Evolutionary conservation across 2,113 vertebrate species (phyloP).

Genomic region (Chaetodon trifascialis): DNA sequence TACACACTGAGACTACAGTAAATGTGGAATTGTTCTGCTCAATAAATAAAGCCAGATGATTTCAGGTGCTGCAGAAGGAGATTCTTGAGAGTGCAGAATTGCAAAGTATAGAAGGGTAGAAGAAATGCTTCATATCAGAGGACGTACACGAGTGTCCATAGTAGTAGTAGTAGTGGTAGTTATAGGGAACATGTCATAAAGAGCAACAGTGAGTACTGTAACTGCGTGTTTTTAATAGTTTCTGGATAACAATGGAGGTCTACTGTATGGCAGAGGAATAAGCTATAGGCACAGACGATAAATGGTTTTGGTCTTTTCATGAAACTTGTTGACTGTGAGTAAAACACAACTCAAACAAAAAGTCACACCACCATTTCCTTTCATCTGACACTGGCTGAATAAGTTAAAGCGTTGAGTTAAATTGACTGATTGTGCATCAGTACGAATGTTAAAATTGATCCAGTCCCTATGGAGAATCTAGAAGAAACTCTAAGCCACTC

Average conservation of each 20-base stretch:
- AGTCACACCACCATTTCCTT: background rate
- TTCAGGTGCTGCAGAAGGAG: background rate
- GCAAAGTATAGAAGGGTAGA: background rate
- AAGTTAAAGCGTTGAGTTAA: background rate
- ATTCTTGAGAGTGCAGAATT: background rate
- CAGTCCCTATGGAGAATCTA: background rate
- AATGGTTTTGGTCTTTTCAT: background rate
- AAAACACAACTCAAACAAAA: background rate
- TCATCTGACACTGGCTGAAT: background rate
- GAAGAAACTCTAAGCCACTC: background rate
- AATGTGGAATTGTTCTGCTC: background rate
- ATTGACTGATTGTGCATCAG: background rate
- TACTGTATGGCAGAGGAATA: background rate
- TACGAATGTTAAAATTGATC: background rate
- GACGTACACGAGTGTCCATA: background rate
- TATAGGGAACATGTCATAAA: background rate
- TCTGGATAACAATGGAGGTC: background rate
- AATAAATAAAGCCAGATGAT: slow-evolving; percentile 8
- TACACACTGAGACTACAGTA: background rate
- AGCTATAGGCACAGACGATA: background rate
- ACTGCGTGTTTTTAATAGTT: background rate
- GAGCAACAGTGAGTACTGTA: background rate
- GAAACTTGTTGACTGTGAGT: background rate
- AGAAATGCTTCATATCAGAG: background rate
- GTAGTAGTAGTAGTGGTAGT: background rate